phyloP scores from a whole-genome alignment of 2,113 vertebrate species.

The cat (Felis catus) region F.catus_Fca126_mat1.0 CM031415.1:178578501-178579000 shows the following conservation, averaged over 20 bases:
- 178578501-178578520: no score
- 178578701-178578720: neutral
- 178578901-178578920: neutral
- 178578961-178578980: neutral
- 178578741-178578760: rapidly evolving
- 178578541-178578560: no score
- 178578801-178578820: neutral
- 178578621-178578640: neutral
- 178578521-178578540: no score
- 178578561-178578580: no score
- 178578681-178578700: neutral
- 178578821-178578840: neutral
- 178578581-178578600: neutral
- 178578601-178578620: neutral
- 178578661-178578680: neutral
- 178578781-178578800: neutral
- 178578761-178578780: neutral
- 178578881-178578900: neutral
- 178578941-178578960: neutral
- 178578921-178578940: neutral
- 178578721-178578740: neutral
- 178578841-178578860: neutral
- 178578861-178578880: neutral
- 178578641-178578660: neutral
- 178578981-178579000: neutral